phyloP scores from a whole-genome alignment of 1,140 invertebrate genomes.

The Aphaenogaster rudis region DNA sequence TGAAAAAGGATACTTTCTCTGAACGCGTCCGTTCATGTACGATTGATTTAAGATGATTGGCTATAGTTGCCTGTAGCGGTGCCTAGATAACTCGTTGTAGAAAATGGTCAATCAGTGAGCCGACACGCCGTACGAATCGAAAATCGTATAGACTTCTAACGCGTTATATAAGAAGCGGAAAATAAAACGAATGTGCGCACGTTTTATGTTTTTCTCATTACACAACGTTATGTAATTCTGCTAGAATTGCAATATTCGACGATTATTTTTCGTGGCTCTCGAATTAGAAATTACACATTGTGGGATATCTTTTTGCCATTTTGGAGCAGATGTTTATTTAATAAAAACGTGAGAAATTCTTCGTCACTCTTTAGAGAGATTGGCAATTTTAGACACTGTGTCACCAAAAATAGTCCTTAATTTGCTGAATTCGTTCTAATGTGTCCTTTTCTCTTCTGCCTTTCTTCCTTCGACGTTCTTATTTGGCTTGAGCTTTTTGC shows the following conservation, averaged over 20 bases:
- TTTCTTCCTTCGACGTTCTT: background rate
- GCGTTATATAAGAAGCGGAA: conserved; percentile 42
- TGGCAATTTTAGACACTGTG: background rate
- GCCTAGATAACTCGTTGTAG: conserved; percentile 34
- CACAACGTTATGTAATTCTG: conserved; percentile 36
- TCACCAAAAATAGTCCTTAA: background rate
- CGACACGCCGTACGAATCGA: conserved; percentile 16
- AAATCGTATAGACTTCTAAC: conserved; percentile 27
- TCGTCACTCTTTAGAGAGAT: background rate
- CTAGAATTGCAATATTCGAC: conserved; percentile 12
- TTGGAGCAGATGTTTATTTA: background rate
- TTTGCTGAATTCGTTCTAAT: background rate
- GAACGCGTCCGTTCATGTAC: background rate
- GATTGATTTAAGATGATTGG: conserved; percentile 32
- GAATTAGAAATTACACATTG: background rate
- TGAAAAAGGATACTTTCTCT: conserved; percentile 29
- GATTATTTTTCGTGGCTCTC: conserved; percentile 22
- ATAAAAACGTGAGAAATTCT: background rate
- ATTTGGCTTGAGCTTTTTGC: background rate
- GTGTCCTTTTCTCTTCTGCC: background rate
- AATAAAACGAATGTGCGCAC: conserved; percentile 24
- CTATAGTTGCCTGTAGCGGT: background rate
- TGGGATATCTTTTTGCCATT: background rate
- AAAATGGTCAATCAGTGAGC: conserved; percentile 62
- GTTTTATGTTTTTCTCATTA: conserved; percentile 36